Base-by-base conservation (phyloP, 1,140 invertebrate species). In the Drusus annulatus region DNA sequence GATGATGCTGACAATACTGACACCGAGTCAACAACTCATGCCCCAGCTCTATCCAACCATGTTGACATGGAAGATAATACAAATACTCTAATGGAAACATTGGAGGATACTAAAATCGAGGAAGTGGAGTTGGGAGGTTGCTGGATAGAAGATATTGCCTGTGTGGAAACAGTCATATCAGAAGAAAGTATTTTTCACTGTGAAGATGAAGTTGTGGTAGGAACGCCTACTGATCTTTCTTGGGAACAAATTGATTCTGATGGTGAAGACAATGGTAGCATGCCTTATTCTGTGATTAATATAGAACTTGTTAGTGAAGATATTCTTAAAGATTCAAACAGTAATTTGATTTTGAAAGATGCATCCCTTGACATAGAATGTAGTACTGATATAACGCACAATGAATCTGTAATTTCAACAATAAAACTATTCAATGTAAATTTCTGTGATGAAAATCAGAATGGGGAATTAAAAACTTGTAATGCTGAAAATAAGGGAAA, bases 71-170 rank as follows among this genome's bases (percentile, higher is more conserved):
- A 21, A 17, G 28, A 69, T 45, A 51, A 68, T 31, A 68, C 63
- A 68, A 68, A 36, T 68, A 31, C 1, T 68, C 3, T 60, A 13
- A 60, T 15, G n/a, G 62, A 65, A 16, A 28, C 23, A 16, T 56
- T 76, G n/a, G 62, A 58, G 52, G 63, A 73, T 63, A 23, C 50
- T 19, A 81, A 77, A 71, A 50, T 73, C 16, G 80, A 78, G 62
- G 78, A 63, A 51, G 25, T 84, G 21, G 81, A 87, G 60, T 60
- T 81, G 19, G 84, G 76, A 25, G 82, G 78, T 6, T 81, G 80
- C 25, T 90, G 89, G 89, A 86, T 89, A 16, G 87, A 88, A 69
- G 88, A 89, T 76, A 86, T 89, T 8, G 88, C 85, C 10, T 89
- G 87, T 81, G 84, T 89, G 71, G 88, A 90, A 84, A 90, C 88